Evolutionary conservation across 2,113 vertebrate genomes (phyloP).

Genomic region (Chloebia gouldiae): DNA sequence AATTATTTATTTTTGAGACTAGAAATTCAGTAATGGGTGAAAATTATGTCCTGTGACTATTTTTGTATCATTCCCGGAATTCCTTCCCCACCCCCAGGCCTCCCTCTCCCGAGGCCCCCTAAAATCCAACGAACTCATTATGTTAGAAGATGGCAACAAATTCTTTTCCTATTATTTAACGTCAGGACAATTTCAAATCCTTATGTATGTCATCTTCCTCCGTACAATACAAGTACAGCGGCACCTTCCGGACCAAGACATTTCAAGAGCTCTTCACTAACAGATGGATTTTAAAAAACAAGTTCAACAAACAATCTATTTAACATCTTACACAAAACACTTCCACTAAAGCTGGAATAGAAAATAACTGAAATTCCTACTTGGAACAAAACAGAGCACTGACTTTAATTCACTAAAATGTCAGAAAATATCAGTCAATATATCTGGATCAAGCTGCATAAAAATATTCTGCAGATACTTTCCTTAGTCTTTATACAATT

Average conservation of each 20-base stretch:
- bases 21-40: not conserved
- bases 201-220: not conserved
- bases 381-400: not conserved
- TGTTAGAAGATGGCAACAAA: not conserved
- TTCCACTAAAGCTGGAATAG: not conserved
- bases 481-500: not conserved
- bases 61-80: not conserved
- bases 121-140: not conserved
- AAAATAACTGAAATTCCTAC: not conserved
- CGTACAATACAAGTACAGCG: not conserved
- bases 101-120: fast-evolving
- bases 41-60: not conserved
- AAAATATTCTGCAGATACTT: not conserved
- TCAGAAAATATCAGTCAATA: not conserved
- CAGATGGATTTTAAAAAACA: not conserved
- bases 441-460: not conserved
- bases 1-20: not conserved
- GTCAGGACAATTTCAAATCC: not conserved
- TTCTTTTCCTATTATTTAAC: not conserved
- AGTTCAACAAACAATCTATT: not conserved
- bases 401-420: not conserved
- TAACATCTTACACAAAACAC: not conserved
- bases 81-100: not conserved
- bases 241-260: not conserved
- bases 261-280: not conserved